A percentile compares a stretch with the other conserved stretches of the same genome.
Evolutionary conservation across 1,140 invertebrate genomes (phyloP).

Genomic region (Delia radicum): DNA sequence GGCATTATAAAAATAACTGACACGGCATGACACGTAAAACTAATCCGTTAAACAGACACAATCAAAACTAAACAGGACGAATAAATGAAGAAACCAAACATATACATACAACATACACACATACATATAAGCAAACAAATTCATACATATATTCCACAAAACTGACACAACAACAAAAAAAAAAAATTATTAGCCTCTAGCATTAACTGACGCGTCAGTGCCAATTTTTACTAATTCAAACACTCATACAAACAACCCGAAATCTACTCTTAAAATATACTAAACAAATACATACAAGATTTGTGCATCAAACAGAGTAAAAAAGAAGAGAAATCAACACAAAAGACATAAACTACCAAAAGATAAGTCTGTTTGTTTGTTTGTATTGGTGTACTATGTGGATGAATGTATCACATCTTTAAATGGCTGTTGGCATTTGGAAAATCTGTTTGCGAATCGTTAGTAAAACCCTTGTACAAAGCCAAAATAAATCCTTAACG

Average conservation of each 20-base stretch:
- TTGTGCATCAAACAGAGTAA: background rate
- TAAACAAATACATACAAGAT: background rate
- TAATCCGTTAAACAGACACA: background rate
- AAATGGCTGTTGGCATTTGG: conserved; percentile 3
- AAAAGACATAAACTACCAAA: background rate
- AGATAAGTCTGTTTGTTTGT: background rate
- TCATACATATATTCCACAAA: background rate
- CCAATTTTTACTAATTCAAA: background rate
- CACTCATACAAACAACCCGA: background rate
- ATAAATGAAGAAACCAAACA: background rate
- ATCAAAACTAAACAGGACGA: background rate
- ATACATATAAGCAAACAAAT: background rate
- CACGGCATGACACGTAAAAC: background rate
- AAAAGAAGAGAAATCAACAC: background rate
- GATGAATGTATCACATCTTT: background rate
- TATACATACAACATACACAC: background rate
- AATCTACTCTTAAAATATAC: background rate
- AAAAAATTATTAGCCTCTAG: background rate
- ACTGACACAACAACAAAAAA: background rate
- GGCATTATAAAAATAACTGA: background rate
- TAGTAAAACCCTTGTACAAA: conserved; percentile 1
- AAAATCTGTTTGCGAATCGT: conserved; percentile 4
- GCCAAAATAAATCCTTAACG: conserved; percentile 4
- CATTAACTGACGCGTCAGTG: background rate
- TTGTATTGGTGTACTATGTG: background rate